Evolutionary conservation across 2,888 invertebrate genomes (phyloP).

Genomic region (Nemurella pictetii): DNA sequence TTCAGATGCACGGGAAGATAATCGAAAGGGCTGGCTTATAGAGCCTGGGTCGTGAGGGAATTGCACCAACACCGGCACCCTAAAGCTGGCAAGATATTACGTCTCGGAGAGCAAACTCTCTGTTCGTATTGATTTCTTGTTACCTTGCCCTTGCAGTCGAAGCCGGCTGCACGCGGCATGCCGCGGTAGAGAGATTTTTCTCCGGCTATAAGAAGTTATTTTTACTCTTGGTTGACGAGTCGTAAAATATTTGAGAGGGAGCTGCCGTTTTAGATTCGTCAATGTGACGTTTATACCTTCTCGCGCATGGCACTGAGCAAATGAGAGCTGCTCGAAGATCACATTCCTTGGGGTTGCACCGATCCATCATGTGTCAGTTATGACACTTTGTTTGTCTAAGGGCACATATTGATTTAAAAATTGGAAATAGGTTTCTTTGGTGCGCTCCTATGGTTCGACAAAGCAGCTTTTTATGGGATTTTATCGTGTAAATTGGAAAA

Average conservation of each 20-base stretch:
- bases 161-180: background rate
- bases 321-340: background rate
- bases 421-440: too few species aligned
- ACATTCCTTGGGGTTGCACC: background rate
- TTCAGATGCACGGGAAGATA: background rate
- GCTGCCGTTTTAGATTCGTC: background rate
- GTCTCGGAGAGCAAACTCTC: background rate
- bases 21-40: background rate
- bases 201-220: background rate
- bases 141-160: slow-evolving; percentile 16
- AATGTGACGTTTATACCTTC: background rate
- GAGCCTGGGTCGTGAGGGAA: too few species aligned
- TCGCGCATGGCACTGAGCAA: background rate
- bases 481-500: too few species aligned
- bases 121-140: slow-evolving; percentile 16
- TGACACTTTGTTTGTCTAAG: too few species aligned
- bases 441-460: too few species aligned
- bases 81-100: background rate
- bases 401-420: too few species aligned
- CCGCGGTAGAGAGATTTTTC: background rate
- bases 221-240: background rate
- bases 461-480: too few species aligned
- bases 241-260: background rate
- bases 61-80: background rate
- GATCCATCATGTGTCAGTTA: background rate